Base-by-base conservation (phyloP, 1,140 invertebrate species). In the Ylistrum balloti region DNA sequence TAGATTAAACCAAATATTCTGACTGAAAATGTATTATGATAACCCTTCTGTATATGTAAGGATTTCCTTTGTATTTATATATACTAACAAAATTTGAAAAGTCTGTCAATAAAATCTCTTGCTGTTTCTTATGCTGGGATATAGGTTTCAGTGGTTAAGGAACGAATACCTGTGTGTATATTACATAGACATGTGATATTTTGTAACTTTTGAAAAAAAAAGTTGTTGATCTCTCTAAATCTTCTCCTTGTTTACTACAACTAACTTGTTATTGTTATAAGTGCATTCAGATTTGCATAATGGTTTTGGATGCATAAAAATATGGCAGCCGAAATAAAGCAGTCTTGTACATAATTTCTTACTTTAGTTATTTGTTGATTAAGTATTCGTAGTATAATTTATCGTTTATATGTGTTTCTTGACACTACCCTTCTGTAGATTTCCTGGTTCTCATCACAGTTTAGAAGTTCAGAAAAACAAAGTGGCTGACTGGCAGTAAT, bases 211-310 rank as follows among this genome's bases (percentile, higher is more conserved):
- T 38, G 22, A 74, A 17, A 3, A n/a, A 74, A 28, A 28, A 3
- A 74, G 28, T 9, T 28, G 56, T 74, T 74, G 56, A 28, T 74
- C 56, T 38, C 5, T 74, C 56, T n/a, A n/a, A n/a, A n/a, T n/a
- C n/a, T n/a, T 74, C 22, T 74, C 22, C 56, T 74, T 74, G 56
- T 74, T 74, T 74, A n/a, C 1, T 28, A 45, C 17, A 74, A 74
- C 56, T 74, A 74, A 28, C n/a, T 74, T 74, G 56, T 74, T 74
- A 74, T 74, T 74, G 56, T 74, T 74, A 74, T 74, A 74, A 28
- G n/a, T 74, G 56, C 56, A 74, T 74, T 74, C 56, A 74, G 56
- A 74, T 74, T 74, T 74, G 56, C 56, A 74, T 74, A 74, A 74
- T 28, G 13, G 28, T 74, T 74, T 74, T 74, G 56, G 56, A 74